These are phyloP conservation scores for Ascidia mentula DNA, from an alignment of 23 tunicate genomes.

Conservation along the genomic window DNA sequence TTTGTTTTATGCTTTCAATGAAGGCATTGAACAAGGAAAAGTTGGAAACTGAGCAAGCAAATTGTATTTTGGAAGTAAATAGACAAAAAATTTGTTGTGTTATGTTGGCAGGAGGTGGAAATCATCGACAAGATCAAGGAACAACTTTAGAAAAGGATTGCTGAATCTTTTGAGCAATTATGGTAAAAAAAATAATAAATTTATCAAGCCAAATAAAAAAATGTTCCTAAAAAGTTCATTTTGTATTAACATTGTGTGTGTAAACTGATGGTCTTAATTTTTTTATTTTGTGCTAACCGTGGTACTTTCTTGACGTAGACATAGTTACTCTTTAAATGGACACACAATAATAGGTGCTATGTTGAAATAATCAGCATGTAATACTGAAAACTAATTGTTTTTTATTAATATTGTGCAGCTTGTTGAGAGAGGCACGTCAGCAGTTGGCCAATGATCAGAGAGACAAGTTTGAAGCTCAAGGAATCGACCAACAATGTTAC, in stretches of 20 bases:
- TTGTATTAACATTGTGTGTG: no score
- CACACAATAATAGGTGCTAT: no score
- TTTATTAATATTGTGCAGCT: no score
- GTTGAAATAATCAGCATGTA: no score
- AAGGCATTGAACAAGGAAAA: conserved; percentile 80
- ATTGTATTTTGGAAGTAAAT: conserved; percentile 72
- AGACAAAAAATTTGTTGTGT: neutral
- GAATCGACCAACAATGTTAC: conserved; percentile 66
- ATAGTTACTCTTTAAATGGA: no score
- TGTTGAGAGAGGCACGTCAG: conserved; percentile 84
- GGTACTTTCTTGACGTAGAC: no score
- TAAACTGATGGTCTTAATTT: no score
- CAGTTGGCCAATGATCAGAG: conserved; percentile 68
- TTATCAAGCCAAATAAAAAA: no score
- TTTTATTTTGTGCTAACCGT: no score
- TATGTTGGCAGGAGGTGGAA: conserved; percentile 64
- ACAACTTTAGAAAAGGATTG: conserved; percentile 72
- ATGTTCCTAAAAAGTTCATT: no score
- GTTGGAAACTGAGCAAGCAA: conserved; percentile 76
- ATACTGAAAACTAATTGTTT: no score
- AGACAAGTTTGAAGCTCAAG: conserved; percentile 82
- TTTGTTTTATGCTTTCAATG: neutral
- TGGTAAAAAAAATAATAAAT: no score
- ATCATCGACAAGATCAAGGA: conserved; percentile 83
- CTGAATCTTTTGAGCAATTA: conserved; percentile 84